Conservation (phyloP, 2,113 vertebrate species). For the Willisornis vidua region DNA sequence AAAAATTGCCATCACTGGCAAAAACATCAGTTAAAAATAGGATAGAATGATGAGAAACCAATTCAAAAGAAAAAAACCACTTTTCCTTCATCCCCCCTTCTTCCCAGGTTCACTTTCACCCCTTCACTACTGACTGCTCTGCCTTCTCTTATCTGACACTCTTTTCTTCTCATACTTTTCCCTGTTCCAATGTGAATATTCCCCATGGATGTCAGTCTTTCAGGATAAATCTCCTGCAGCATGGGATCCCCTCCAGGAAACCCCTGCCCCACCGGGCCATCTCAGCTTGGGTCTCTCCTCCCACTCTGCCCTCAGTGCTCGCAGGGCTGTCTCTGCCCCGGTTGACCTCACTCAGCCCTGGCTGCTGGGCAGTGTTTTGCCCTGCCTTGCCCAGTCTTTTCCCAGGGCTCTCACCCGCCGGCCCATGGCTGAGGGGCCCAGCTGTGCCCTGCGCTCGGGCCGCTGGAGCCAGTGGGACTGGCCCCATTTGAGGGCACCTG, state of each 20-base stretch:
- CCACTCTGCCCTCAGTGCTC: background rate
- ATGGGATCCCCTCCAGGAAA: accelerated
- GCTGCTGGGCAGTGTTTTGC: background rate
- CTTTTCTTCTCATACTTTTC: background rate
- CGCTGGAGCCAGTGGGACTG: background rate
- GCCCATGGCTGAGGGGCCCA: background rate
- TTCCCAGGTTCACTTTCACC: background rate
- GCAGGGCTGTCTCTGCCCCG: background rate
- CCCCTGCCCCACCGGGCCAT: accelerated
- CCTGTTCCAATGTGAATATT: no score
- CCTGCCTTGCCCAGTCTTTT: background rate
- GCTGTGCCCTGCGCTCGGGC: background rate
- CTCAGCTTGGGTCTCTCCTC: background rate
- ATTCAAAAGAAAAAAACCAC: background rate
- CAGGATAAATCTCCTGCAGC: background rate
- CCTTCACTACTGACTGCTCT: background rate
- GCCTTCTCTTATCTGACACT: background rate
- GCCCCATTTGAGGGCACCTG: background rate
- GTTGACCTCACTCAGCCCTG: background rate
- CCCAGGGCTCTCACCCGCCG: background rate
- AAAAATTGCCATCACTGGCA: background rate
- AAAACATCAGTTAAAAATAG: background rate
- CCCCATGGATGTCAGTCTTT: no score
- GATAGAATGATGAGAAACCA: background rate
- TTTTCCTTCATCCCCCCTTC: accelerated